phyloP scores from a whole-genome alignment of 2,888 invertebrate species.

The Apamea epomidion region DNA sequence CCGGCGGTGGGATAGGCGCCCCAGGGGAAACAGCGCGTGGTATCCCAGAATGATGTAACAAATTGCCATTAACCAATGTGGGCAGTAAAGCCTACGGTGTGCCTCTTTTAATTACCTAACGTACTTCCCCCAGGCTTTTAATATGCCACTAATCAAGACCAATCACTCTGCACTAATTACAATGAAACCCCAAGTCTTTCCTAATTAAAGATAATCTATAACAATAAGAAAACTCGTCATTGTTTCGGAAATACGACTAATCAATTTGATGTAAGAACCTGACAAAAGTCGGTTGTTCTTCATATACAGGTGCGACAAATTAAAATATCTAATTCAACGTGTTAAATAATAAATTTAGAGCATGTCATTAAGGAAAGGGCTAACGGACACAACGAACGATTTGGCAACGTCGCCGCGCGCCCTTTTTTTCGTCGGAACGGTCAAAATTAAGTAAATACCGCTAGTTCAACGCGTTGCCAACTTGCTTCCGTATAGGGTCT shows the following conservation, averaged over 20 bases:
- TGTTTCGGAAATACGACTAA: background rate
- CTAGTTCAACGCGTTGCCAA: too few relatives aligned
- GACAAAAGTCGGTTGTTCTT: background rate
- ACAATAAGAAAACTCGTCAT: conserved; percentile 15
- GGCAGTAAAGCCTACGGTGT: background rate
- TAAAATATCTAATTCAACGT: background rate
- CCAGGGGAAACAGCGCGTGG: background rate
- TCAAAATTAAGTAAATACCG: too few relatives aligned
- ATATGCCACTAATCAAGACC: conserved; percentile 17
- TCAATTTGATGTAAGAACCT: conserved; percentile 32
- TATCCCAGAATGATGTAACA: background rate
- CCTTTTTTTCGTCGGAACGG: too few relatives aligned
- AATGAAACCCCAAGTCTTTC: background rate
- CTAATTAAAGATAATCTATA: conserved; percentile 12
- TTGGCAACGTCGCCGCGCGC: too few relatives aligned
- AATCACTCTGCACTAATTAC: background rate
- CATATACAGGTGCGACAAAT: background rate
- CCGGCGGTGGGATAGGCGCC: too few relatives aligned
- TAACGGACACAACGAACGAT: too few relatives aligned
- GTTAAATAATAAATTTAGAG: too few relatives aligned
- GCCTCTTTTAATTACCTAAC: background rate
- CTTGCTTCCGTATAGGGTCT: too few relatives aligned
- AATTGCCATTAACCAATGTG: background rate
- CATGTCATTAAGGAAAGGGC: too few relatives aligned
- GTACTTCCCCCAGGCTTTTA: background rate